phyloP scores from a whole-genome alignment of 2,113 vertebrate genomes.

The Nothoprocta pentlandii region DNA sequence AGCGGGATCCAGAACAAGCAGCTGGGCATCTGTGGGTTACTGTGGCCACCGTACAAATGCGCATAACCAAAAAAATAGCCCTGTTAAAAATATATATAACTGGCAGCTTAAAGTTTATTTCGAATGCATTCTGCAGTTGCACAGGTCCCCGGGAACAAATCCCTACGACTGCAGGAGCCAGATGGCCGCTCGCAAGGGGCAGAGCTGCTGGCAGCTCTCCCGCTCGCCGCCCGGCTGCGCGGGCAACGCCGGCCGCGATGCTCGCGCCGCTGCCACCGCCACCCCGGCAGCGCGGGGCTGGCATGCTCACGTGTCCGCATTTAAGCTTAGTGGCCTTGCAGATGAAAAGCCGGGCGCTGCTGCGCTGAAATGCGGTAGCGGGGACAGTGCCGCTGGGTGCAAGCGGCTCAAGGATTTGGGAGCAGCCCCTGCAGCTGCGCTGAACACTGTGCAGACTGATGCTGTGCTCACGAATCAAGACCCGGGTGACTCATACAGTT shows the following conservation, averaged over 20 bases:
- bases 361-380: no score
- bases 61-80: neutral
- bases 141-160: neutral
- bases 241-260: neutral
- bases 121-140: neutral
- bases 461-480: neutral
- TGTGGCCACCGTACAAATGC: neutral
- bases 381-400: no score
- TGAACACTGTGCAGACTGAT: fast-evolving
- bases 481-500: fast-evolving
- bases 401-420: neutral
- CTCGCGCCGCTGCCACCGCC: no score
- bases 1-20: neutral
- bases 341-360: neutral
- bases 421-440: neutral
- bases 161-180: neutral
- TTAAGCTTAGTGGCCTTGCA: neutral
- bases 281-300: neutral
- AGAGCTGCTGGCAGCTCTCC: neutral
- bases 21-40: neutral
- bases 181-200: neutral
- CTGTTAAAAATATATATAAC: neutral
- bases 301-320: no score
- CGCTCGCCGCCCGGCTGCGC: neutral
- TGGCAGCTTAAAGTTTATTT: neutral